phyloP scores from a whole-genome alignment of 2,113 vertebrate species.

The Cepphus grylle region DNA sequence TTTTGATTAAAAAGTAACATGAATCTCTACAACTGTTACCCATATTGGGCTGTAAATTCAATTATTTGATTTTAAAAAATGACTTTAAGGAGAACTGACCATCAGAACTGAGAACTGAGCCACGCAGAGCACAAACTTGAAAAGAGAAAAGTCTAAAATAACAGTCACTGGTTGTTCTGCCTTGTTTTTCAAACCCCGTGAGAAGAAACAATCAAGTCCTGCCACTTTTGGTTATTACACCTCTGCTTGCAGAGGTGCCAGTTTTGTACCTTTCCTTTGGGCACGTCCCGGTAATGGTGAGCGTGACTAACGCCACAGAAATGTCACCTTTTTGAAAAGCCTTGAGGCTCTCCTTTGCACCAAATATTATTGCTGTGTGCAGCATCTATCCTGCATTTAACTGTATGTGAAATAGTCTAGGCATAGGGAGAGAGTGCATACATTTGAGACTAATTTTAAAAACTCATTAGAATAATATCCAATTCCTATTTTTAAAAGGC shows the following conservation, averaged over 20 bases:
- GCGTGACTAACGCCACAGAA: neutral
- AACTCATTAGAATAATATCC: neutral
- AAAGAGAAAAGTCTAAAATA: neutral
- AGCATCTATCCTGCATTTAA: neutral
- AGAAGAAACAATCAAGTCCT: neutral
- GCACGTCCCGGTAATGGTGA: neutral
- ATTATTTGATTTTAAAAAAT: neutral
- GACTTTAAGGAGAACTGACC: neutral
- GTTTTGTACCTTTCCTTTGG: neutral
- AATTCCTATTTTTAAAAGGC: conserved; percentile 21
- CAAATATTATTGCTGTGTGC: neutral
- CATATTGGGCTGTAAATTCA: neutral
- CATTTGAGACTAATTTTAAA: neutral
- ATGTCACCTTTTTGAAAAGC: neutral
- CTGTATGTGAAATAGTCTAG: neutral
- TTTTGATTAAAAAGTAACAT: conserved; percentile 25
- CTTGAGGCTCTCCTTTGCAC: neutral
- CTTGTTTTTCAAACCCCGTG: neutral
- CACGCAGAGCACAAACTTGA: neutral
- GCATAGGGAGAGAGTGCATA: neutral
- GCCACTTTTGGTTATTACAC: neutral
- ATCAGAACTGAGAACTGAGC: neutral
- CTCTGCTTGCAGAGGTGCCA: neutral
- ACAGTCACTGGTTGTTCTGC: neutral
- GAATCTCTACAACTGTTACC: neutral